phyloP scores from a whole-genome alignment of 2,888 invertebrate genomes.

The Campoplex nolae region DNA sequence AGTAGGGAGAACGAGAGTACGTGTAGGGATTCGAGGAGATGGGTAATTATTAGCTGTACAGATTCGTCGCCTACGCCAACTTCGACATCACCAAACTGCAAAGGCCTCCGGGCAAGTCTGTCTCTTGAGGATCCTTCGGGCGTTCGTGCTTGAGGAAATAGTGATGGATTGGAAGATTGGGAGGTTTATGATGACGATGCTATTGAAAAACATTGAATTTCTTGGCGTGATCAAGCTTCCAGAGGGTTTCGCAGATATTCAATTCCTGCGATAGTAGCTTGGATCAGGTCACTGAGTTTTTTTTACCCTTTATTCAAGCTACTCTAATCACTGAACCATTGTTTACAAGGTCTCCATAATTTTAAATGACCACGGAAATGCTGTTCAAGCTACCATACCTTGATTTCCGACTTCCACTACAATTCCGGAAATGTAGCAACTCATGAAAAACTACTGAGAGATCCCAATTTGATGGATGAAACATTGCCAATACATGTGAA shows the following conservation, averaged over 20 bases:
- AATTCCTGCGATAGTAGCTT: background rate
- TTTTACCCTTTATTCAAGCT: background rate
- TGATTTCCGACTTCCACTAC: background rate
- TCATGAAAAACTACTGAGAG: background rate
- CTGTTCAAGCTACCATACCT: background rate
- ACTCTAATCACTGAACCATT: too few species aligned
- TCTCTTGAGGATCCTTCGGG: constrained; percentile 35
- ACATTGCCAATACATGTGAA: background rate
- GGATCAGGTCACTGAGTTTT: background rate
- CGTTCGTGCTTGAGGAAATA: constrained; percentile 42
- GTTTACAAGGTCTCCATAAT: background rate
- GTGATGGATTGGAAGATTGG: constrained; percentile 17
- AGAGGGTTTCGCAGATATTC: background rate
- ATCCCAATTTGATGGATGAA: background rate
- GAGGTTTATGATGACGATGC: constrained; percentile 16
- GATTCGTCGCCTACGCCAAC: constrained; percentile 70
- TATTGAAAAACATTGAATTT: constrained; percentile 34
- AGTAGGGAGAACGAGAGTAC: constrained; percentile 64
- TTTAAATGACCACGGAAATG: background rate
- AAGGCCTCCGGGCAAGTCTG: constrained; percentile 22
- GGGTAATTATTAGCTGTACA: constrained; percentile 82
- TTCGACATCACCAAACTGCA: constrained; percentile 36
- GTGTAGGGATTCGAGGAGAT: constrained; percentile 74
- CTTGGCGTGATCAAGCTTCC: background rate
- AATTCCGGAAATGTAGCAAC: background rate